Base-by-base conservation (phyloP, 2,113 vertebrate genomes). In the Oreochromis niloticus region DNA sequence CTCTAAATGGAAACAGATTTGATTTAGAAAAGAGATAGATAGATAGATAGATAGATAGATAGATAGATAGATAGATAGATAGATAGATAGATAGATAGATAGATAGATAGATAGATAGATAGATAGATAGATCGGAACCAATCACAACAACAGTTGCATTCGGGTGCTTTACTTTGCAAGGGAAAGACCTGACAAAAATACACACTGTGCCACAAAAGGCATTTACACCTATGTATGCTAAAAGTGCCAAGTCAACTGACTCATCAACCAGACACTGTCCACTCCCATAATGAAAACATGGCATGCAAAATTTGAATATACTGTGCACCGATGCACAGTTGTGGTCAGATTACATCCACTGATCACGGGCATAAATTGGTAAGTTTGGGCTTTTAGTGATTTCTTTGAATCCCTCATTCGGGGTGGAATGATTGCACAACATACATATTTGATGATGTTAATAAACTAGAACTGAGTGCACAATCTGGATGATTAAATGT, bases 41-140 rank as follows among this genome's bases (percentile, higher is more conserved):
- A 2, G 0, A 32, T 1, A 32, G 2, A 30, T 5, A 30, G 30
- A 30, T 5, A 32, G 13, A 6, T 17, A 24, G 22, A 24, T 24
- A 24, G 22, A 24, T 24, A 24, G 22, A 48, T 12, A 43, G 12
- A 43, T 13, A 43, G 41, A 43, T 13, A 13, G 12, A 41, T 12
- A 41, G 4, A 41, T 12, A 12, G 10, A 41, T 39, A 39, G 4
- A 39, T 9, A 17, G 4, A 57, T 14, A 3, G 13, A 61, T 2
- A 2, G 0, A 32, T 1, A 32, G 4, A 39, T 9, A 17, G 4
- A 57, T 14, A 3, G 13, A 61, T 2, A 2, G 0, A 32, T 1
- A 32, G 2, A 30, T 5, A 30, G 30, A 30, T 6, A 32, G 13
- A 6, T 17, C 0, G 56, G 24, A 46, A 46, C 43, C 12, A 14